Evolutionary conservation across 2,113 vertebrate species (phyloP), one percentile per base, ranked within the genome.

Genomic region (Cryptotis parvus): DNA sequence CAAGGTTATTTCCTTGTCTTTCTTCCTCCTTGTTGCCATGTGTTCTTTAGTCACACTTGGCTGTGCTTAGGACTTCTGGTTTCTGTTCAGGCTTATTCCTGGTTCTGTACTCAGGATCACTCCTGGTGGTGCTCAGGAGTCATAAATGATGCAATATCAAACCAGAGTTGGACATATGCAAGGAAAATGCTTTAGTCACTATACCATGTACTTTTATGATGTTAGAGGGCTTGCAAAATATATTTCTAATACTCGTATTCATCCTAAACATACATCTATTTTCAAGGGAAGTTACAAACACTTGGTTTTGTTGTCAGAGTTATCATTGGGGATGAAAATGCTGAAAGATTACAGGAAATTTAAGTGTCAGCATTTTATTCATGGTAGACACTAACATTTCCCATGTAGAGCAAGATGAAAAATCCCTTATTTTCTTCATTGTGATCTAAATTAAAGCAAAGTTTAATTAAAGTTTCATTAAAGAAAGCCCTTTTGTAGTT

Each of bases 381-480:
- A 76, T 6, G 3, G 49, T 73, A 91, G 61, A 84, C 37, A 83
- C 68, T 33, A 63, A 75, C 72, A 41, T 16, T 88, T 93, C 85
- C 88, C 82, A 81, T 69, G 70, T 77, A 89, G 84, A 89, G 58
- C 74, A 69, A 96, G 93, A 96, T 92, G 86, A 96, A 94, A 94
- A 91, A 83, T 90, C 52, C 74, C 68, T 82, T 92, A 90, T 94
- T 97, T 95, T 87, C 69, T 95, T 90, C 92, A 88, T 95, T 97
- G 55, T 94, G 70, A 93, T 94, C 95, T 78, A 95, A 37, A 49
- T 93, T 91, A 79, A 94, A 96, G 92, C 83, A 66, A 95, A 52
- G 31, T 91, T 94, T 96, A 95, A 97, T 96, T 98, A 95, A 97
- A 97, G 86, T 96, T 94, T 95, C 22, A 96, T 97, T 96, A 94